phyloP scores from a whole-genome alignment of 23 tunicate genomes.

The Halocynthia roretzi region DNA sequence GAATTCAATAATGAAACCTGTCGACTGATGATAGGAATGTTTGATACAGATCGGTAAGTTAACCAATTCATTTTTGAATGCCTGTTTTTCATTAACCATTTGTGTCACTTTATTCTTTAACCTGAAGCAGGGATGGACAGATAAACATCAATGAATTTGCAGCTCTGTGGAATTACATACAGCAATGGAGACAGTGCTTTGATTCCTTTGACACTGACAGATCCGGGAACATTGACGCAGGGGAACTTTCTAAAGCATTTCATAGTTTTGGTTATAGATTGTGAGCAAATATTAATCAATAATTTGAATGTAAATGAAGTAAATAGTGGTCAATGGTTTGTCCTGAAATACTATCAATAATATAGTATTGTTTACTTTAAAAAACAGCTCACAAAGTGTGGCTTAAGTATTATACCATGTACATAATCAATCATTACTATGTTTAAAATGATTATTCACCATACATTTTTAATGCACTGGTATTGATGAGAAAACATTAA shows the following conservation, averaged over 20 bases:
- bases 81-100: neutral
- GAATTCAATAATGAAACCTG: conserved; percentile 92
- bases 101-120: neutral
- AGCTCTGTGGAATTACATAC: conserved; percentile 79
- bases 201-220: conserved; percentile 82
- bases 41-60: conserved; percentile 62
- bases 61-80: neutral
- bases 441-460: too few species aligned
- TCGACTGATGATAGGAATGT: conserved; percentile 94
- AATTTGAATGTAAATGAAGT: too few species aligned
- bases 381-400: too few species aligned
- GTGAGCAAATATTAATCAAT: conserved; percentile 26
- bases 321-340: too few species aligned
- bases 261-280: conserved; percentile 70
- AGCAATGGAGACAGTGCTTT: conserved; percentile 86
- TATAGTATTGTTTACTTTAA: too few species aligned
- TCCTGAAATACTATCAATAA: too few species aligned
- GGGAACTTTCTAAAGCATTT: conserved; percentile 68
- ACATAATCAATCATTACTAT: too few species aligned
- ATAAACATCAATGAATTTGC: conserved; percentile 67
- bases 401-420: too few species aligned
- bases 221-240: conserved; percentile 66
- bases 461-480: too few species aligned
- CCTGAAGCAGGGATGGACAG: conserved; percentile 58
- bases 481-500: too few species aligned